Conservation (phyloP, 2,797 vertebrate genomes). For the Anas bahamensis region DNA sequence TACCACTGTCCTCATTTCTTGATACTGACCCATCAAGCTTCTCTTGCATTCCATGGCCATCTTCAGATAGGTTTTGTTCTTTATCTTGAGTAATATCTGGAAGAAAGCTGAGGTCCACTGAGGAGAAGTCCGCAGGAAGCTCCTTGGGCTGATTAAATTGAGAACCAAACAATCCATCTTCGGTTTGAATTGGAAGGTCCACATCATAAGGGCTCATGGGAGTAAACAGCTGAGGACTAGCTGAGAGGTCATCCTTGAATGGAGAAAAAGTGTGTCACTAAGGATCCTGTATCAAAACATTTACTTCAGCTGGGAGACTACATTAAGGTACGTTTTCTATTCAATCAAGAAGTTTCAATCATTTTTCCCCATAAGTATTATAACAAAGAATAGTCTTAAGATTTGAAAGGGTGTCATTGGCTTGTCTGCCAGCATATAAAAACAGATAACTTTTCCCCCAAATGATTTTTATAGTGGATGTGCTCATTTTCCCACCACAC, state of each 20-base stretch:
- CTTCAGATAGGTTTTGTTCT: conserved; percentile 50
- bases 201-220: conserved; percentile 73
- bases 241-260: conserved; percentile 72
- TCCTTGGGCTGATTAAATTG: conserved; percentile 67
- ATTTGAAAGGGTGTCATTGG: rapidly evolving
- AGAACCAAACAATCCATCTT: conserved; percentile 43
- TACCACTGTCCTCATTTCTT: conserved; percentile 47
- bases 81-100: conserved; percentile 85
- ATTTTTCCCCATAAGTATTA: rapidly evolving
- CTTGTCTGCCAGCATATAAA: neutral
- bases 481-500: neutral
- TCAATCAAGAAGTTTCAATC: rapidly evolving
- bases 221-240: conserved; percentile 54
- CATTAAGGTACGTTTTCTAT: neutral
- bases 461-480: no score
- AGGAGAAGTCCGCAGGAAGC: conserved; percentile 75
- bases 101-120: conserved; percentile 92
- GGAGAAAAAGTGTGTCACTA: neutral
- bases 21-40: neutral
- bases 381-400: neutral
- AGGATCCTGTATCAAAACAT: neutral
- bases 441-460: neutral
- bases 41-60: neutral
- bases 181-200: conserved; percentile 74
- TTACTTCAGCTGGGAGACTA: neutral